Evolutionary conservation across 1,140 invertebrate genomes (phyloP).

Genomic region (Drosophila neocordata): DNA sequence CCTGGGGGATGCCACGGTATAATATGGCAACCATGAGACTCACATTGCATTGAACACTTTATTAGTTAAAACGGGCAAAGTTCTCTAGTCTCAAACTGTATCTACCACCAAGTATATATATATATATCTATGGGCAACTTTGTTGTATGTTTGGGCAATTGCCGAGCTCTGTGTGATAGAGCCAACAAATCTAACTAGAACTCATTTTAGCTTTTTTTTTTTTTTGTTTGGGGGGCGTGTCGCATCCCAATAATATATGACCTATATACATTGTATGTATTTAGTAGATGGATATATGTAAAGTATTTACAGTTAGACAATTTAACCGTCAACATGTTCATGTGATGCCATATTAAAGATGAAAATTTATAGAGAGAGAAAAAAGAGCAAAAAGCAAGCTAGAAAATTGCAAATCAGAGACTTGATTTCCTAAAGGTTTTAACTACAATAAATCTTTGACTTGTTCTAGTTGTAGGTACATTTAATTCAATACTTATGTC

Average conservation of each 20-base stretch:
- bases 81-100: not conserved
- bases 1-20: not conserved
- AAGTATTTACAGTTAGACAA: slow-evolving; percentile 5
- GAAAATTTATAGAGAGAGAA: not conserved
- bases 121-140: not conserved
- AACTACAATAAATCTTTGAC: no score
- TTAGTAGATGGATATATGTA: no score
- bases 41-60: slow-evolving; percentile 7
- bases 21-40: not conserved
- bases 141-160: slow-evolving; percentile 5
- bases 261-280: slow-evolving; percentile 3
- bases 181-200: slow-evolving; percentile 2
- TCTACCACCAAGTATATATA: no score
- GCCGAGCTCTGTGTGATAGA: not conserved
- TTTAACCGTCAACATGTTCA: slow-evolving; percentile 4
- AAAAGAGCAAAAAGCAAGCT: not conserved
- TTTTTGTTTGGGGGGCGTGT: slow-evolving; percentile 2
- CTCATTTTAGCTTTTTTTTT: not conserved
- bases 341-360: not conserved
- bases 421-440: no score
- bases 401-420: no score
- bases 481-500: not conserved
- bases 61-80: not conserved
- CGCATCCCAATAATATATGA: slow-evolving; percentile 7
- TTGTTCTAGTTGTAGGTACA: no score